Evolutionary conservation across 2,888 invertebrate genomes (phyloP).

Genomic region (Drosophila mulleri): DNA sequence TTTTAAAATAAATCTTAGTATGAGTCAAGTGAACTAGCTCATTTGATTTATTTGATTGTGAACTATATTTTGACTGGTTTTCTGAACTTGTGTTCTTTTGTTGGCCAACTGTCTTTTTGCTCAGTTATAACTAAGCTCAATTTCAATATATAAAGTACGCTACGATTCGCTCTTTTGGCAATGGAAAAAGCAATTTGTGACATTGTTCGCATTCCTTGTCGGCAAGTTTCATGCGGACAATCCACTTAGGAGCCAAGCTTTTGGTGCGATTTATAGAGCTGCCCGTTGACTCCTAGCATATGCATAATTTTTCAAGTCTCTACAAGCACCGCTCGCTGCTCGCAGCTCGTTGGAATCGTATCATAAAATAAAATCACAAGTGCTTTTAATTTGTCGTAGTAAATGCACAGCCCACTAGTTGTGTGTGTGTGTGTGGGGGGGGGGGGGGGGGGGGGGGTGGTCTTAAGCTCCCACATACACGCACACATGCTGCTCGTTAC

Average conservation of each 20-base stretch:
- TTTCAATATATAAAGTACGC: not conserved
- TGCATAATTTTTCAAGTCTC: constrained; percentile 76
- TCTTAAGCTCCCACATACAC: not conserved
- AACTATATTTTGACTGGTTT: too few relatives aligned
- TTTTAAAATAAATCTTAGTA: too few relatives aligned
- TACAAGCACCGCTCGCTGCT: not conserved
- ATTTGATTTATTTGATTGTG: too few relatives aligned
- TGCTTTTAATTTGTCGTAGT: constrained; percentile 77
- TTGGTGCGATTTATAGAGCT: constrained; percentile 68
- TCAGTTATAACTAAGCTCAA: not conserved
- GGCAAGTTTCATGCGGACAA: constrained; percentile 32
- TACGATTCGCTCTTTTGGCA: not conserved
- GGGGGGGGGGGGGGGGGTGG: not conserved
- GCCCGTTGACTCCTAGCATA: constrained; percentile 75
- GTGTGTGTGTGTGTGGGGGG: not conserved
- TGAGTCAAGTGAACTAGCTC: too few relatives aligned
- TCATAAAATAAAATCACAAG: constrained; percentile 78
- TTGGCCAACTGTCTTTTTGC: not conserved
- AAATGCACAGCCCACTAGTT: constrained; percentile 53
- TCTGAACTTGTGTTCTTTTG: too few relatives aligned
- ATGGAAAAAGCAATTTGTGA: constrained; percentile 37
- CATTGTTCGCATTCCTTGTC: constrained; percentile 48
- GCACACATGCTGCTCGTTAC: constrained; percentile 62
- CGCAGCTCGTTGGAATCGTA: constrained; percentile 59
- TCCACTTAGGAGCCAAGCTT: constrained; percentile 44